Evolutionary conservation across 2,113 vertebrate species (phyloP), one percentile per base, ranked within the genome.

Genomic region (Gambusia affinis): DNA sequence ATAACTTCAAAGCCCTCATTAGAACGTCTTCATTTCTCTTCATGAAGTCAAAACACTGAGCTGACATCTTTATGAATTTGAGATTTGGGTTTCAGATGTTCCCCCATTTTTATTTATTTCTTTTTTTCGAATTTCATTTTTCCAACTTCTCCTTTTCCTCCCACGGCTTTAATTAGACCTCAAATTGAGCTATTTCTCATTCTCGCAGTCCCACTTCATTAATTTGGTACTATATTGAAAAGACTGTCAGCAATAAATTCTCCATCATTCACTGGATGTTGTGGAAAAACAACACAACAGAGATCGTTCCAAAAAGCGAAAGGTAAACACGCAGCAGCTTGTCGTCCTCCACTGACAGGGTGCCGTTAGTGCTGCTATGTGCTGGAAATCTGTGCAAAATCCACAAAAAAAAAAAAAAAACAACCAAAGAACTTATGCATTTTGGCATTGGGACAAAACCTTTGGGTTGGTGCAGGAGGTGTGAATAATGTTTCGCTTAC

Each of bases 401-500:
- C 7, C 7, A 57, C 19, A n/a, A n/a, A 57, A 22, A 24, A 37
- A 37, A 11, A 37, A 10, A 37, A 11, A 3, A 11, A 37, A n/a
- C 2, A 54, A 54, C 3, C 8, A 17, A 57, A n/a, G 8, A 57
- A 57, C 24, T 57, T 8, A n/a, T 19, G 17, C 61, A 63, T 63
- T 63, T 30, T 12, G 44, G 51, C 24, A 3, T n/a, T n/a, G 51
- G 51, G 51, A 57, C 22, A n/a, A n/a, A 57, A 54, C 22, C 51
- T 74, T 78, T 68, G 60, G 39, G 30, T 76, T 68, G 64, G 65
- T 28, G 2, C 42, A 19, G 60, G 22, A 80, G 66, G 76, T 69
- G 83, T 79, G 82, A 83, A 73, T 86, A 54, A 61, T 63, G 4
- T 79, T 85, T 11, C 79, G 76, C 90, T 88, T 82, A 89, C 88